Conservation (phyloP, 2,113 vertebrate species). For the Hippocampus guttulatus region DNA sequence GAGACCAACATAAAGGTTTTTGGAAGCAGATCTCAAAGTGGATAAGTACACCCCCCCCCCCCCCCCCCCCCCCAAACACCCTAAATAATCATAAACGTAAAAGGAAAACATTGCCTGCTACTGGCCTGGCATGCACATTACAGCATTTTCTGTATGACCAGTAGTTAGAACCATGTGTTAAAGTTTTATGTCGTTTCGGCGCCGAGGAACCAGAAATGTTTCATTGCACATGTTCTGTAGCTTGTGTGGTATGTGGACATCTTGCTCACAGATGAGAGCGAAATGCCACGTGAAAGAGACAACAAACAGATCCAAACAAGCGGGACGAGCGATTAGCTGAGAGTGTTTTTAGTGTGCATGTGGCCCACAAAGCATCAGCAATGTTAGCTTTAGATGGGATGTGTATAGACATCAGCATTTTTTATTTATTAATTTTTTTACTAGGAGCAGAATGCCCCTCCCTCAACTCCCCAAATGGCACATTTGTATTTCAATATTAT, state of each 20-base stretch:
- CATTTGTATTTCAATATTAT: no score
- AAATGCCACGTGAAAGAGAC: slow-evolving; percentile 36
- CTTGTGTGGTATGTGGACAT: slow-evolving; percentile 35
- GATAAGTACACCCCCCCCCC: no score
- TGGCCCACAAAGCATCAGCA: not conserved
- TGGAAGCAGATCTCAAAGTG: no score
- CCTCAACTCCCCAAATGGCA: no score
- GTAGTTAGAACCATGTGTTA: not conserved
- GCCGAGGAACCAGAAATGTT: not conserved
- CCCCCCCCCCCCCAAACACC: no score
- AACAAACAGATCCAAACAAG: slow-evolving; percentile 19
- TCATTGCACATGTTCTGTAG: not conserved
- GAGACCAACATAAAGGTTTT: no score
- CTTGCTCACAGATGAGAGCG: slow-evolving; percentile 48
- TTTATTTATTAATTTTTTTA: no score
- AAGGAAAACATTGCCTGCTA: not conserved
- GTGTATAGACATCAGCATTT: not conserved
- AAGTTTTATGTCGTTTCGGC: not conserved
- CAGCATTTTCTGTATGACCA: not conserved
- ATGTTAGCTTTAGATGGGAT: not conserved
- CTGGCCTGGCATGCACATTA: not conserved
- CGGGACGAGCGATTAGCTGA: not conserved
- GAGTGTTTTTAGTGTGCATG: not conserved
- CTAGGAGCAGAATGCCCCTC: no score
- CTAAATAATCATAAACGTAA: not conserved